These are phyloP conservation scores for Oxyruncus cristatus DNA, from an alignment of 2,113 vertebrate genomes.

Conservation along the genomic window DNA sequence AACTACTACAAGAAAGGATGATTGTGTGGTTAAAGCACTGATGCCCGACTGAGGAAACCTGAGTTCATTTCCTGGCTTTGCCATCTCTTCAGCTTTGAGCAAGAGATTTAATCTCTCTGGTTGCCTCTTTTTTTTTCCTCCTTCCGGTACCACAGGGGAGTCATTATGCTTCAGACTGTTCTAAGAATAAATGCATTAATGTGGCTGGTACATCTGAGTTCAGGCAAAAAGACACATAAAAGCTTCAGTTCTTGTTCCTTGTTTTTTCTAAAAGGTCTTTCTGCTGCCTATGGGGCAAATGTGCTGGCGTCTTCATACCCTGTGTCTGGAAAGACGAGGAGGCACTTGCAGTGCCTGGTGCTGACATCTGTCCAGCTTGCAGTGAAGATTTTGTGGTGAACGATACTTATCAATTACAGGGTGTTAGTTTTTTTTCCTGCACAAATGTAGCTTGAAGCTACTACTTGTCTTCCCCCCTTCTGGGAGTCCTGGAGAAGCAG, in stretches of 20 bases:
- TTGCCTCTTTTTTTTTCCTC: accelerated
- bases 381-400: not conserved
- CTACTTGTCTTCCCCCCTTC: accelerated
- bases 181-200: constrained; percentile 18
- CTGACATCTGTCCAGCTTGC: not conserved
- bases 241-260: not conserved
- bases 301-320: accelerated
- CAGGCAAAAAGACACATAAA: not conserved
- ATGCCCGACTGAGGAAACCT: constrained; percentile 6
- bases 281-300: not conserved
- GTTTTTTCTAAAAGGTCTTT: not conserved
- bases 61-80: constrained; percentile 37
- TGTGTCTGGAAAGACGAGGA: not conserved
- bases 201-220: not conserved
- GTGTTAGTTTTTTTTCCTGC: not conserved
- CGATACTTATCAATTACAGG: not conserved
- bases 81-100: not conserved
- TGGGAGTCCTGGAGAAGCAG: not conserved
- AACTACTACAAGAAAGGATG: not conserved
- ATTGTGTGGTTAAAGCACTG: not conserved
- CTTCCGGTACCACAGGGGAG: not conserved
- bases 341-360: not conserved
- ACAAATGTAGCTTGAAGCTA: not conserved
- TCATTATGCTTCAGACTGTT: not conserved
- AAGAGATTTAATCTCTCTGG: constrained; percentile 1